Evolutionary conservation across 2,113 vertebrate genomes (phyloP).

Genomic region (Baryphthengus martii): DNA sequence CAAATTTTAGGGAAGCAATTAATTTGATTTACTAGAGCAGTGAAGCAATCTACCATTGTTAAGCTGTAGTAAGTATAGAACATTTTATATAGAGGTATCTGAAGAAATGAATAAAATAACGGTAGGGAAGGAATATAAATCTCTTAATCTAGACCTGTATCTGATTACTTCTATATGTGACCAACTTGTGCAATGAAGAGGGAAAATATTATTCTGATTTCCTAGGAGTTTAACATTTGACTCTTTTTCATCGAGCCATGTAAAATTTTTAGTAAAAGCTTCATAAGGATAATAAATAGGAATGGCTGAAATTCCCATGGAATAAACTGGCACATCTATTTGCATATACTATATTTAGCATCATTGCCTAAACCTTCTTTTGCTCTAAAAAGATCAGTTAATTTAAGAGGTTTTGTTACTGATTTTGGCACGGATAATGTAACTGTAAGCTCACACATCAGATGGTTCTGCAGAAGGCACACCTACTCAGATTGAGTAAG

Average conservation of each 20-base stretch:
- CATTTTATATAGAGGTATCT: neutral
- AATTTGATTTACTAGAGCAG: neutral
- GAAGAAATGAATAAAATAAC: neutral
- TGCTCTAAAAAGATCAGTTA: neutral
- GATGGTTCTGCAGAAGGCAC: slow-evolving; percentile 37
- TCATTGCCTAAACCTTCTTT: neutral
- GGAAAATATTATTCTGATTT: neutral
- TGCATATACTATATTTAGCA: neutral
- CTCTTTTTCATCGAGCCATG: neutral
- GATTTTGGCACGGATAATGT: neutral
- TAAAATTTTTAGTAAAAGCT: neutral
- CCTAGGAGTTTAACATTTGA: neutral
- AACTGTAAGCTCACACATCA: slow-evolving; percentile 49
- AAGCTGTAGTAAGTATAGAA: neutral
- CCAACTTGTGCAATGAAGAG: neutral
- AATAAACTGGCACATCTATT: neutral
- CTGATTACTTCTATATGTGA: neutral
- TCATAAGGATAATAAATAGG: neutral
- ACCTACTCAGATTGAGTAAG: neutral
- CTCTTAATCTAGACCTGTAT: neutral
- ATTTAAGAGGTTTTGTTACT: slow-evolving; percentile 29
- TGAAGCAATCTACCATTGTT: neutral
- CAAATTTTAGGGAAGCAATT: neutral
- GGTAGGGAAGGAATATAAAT: neutral
- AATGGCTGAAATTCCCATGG: neutral